phyloP scores from a whole-genome alignment of 2,888 invertebrate species.

The Hyles lineata region DNA sequence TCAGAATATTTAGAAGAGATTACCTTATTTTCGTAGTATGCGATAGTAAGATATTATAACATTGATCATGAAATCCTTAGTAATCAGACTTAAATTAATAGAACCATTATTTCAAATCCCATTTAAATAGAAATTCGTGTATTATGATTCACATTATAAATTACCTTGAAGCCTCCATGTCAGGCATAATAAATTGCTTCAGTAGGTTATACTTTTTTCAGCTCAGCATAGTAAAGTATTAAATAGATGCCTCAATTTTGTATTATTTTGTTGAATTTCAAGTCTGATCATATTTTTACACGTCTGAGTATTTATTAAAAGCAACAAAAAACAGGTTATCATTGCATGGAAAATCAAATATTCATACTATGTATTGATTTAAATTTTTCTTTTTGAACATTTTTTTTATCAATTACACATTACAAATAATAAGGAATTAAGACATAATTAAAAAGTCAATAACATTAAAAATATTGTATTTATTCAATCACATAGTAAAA shows the following conservation, averaged over 20 bases:
- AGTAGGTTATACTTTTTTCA: neutral
- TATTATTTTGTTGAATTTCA: neutral
- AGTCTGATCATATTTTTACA: neutral
- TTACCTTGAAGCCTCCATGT: no score
- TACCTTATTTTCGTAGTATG: neutral
- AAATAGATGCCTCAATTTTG: neutral
- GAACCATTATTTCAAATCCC: neutral
- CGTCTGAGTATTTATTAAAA: no score
- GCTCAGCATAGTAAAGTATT: neutral
- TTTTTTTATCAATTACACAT: neutral
- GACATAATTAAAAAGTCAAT: conserved; percentile 25
- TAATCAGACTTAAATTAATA: no score
- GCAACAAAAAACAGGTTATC: no score
- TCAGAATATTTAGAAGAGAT: neutral
- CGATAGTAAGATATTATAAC: neutral
- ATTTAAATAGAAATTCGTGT: neutral
- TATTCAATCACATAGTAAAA: neutral
- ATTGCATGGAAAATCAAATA: no score
- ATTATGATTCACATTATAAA: no score
- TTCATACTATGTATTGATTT: neutral
- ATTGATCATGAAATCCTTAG: neutral
- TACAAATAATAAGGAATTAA: neutral
- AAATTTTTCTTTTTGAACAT: neutral
- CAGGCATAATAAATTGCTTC: no score
- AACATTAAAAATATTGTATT: conserved; percentile 32